These are phyloP conservation scores for Aleadryas rufinucha DNA, from an alignment of 2,113 vertebrate species.

Conservation along the genomic window DNA sequence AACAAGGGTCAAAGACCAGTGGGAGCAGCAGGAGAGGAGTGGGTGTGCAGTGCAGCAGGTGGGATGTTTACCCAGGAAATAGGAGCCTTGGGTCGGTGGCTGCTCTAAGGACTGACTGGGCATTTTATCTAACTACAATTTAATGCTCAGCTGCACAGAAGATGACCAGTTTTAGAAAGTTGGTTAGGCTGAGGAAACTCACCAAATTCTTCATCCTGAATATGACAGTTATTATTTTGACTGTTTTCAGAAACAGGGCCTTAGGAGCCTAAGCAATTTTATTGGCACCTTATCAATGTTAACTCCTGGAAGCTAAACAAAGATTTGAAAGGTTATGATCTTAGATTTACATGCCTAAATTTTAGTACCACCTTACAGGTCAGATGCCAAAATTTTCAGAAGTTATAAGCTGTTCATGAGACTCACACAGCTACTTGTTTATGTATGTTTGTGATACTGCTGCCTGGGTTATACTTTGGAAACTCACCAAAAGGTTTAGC, in stretches of 20 bases:
- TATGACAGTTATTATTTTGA: background rate
- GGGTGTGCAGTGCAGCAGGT: background rate
- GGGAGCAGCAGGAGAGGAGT: background rate
- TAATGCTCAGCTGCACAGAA: background rate
- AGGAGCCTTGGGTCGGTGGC: background rate
- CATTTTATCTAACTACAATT: background rate
- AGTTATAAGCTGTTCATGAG: conserved; percentile 4
- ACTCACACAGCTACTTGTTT: background rate
- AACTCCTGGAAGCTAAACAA: background rate
- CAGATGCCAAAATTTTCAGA: background rate
- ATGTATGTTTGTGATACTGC: background rate
- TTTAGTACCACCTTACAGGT: background rate
- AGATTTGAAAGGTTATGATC: background rate
- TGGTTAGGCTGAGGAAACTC: background rate
- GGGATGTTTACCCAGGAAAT: background rate
- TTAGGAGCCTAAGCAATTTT: background rate
- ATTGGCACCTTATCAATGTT: background rate
- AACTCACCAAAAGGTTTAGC: background rate
- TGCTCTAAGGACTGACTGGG: background rate
- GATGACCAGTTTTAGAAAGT: background rate
- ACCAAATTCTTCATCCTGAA: background rate
- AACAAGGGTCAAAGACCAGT: background rate
- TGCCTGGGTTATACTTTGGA: background rate
- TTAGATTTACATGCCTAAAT: background rate
- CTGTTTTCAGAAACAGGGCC: background rate